A percentile compares a stretch with the other conserved stretches of the same genome.
Evolutionary conservation across 2,113 vertebrate species (phyloP).

Genomic region (Dasypus novemcinctus): DNA sequence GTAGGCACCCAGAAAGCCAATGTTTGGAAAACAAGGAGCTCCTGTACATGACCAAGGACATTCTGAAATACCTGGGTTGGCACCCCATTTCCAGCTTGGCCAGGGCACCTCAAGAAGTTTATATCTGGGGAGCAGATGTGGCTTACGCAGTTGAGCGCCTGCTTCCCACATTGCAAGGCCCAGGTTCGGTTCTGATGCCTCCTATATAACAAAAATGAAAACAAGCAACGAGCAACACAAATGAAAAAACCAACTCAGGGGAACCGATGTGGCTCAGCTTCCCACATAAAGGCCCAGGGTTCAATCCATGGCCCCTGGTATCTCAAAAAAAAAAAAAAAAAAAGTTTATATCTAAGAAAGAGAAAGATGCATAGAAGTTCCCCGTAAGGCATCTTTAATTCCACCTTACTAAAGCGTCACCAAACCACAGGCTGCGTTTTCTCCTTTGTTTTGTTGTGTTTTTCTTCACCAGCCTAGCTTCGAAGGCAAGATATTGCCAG

Average conservation of each 20-base stretch:
- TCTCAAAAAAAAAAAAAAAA: not conserved
- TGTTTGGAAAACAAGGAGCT: not conserved
- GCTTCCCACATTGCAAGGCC: too few relatives aligned
- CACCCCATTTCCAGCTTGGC: not conserved
- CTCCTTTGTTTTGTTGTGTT: slow-evolving; percentile 49
- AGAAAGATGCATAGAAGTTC: not conserved
- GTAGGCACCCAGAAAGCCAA: not conserved
- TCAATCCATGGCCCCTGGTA: too few relatives aligned
- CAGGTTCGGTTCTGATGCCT: too few relatives aligned
- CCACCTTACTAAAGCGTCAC: slow-evolving; percentile 15
- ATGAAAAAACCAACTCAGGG: too few relatives aligned
- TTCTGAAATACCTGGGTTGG: not conserved
- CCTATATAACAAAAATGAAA: too few relatives aligned
- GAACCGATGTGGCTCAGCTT: too few relatives aligned
- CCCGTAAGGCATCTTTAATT: not conserved
- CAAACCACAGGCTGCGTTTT: not conserved
- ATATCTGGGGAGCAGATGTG: not conserved
- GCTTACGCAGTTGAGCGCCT: too few relatives aligned
- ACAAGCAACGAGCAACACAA: too few relatives aligned
- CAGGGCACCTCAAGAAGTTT: not conserved
- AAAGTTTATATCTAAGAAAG: not conserved
- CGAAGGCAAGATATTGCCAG: not conserved
- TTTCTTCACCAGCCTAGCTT: slow-evolving; percentile 32
- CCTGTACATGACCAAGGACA: not conserved
- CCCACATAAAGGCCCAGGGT: too few relatives aligned